Evolutionary conservation across 2,113 vertebrate species (phyloP).

Genomic region (Sitta europaea): DNA sequence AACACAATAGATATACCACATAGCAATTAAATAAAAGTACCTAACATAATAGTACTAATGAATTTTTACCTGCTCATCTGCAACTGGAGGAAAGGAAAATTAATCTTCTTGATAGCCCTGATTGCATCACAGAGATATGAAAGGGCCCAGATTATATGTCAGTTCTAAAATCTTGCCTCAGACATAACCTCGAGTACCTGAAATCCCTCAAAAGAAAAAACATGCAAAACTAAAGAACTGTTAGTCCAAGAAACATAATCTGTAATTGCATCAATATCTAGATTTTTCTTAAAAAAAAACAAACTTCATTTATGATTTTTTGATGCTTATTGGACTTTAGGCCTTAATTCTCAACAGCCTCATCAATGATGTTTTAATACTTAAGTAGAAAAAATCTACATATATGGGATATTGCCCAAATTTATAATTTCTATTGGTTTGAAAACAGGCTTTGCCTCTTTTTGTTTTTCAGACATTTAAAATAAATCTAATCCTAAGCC

Average conservation of each 20-base stretch:
- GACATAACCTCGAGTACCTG: neutral
- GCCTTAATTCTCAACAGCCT: neutral
- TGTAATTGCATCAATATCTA: neutral
- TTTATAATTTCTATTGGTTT: neutral
- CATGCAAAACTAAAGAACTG: neutral
- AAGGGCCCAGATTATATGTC: neutral
- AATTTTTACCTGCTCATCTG: neutral
- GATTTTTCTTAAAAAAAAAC: neutral
- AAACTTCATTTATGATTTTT: neutral
- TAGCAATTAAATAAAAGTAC: neutral
- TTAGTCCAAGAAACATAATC: neutral
- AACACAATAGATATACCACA: neutral
- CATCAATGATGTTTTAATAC: neutral
- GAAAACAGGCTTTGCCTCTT: neutral
- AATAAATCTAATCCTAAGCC: neutral
- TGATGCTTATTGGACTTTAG: neutral
- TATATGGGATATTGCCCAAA: neutral
- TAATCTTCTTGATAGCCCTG: neutral
- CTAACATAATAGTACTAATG: neutral
- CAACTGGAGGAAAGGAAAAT: neutral
- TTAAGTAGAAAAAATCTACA: neutral
- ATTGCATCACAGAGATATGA: neutral
- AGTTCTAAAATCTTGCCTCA: neutral
- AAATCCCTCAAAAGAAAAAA: neutral
- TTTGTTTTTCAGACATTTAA: neutral